Conservation (phyloP, 1,140 invertebrate species). For the Nylanderia fulva region DNA sequence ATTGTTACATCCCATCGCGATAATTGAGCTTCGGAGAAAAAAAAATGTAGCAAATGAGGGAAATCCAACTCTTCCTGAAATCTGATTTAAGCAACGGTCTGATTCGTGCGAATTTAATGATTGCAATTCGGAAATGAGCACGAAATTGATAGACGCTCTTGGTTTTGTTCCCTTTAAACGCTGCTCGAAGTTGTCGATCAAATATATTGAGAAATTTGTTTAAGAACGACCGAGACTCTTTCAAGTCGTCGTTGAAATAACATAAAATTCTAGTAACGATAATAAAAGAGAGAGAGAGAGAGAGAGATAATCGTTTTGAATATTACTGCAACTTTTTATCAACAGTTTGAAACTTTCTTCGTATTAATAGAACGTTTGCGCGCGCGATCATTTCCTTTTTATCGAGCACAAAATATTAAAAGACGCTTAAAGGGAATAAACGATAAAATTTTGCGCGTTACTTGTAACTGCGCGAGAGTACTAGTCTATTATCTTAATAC, state of each 20-base stretch:
- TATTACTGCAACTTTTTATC: constrained; percentile 34
- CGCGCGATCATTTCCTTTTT: constrained; percentile 19
- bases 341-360: not conserved
- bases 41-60: constrained; percentile 13
- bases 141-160: not conserved
- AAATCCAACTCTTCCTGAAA: not conserved
- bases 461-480: not conserved
- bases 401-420: constrained; percentile 8
- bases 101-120: not conserved
- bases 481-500: constrained; percentile 5
- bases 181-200: not conserved
- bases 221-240: not conserved
- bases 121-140: not conserved
- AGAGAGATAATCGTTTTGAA: not conserved
- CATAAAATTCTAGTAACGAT: constrained; percentile 16
- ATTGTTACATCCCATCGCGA: not conserved
- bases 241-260: constrained; percentile 18
- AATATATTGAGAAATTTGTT: constrained; percentile 19
- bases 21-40: not conserved
- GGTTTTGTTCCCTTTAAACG: not conserved
- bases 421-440: not conserved
- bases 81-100: not conserved
- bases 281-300: not conserved
- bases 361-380: not conserved
- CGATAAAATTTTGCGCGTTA: not conserved